These are phyloP conservation scores for Theristicus caerulescens DNA, from an alignment of 2,113 vertebrate genomes.

Conservation along the genomic window DNA sequence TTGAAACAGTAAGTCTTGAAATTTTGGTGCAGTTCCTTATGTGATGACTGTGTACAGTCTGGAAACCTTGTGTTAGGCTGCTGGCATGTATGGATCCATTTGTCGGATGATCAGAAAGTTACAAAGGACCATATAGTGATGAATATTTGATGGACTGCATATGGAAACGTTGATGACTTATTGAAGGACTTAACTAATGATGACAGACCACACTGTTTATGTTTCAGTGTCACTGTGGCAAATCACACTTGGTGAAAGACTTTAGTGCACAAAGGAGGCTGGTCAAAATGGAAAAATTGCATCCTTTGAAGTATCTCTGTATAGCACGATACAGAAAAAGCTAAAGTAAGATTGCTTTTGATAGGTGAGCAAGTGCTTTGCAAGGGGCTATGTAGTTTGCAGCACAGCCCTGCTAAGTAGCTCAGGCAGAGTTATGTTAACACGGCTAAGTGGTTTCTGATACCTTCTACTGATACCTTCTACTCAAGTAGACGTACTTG, in stretches of 20 bases:
- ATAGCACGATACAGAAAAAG: not conserved
- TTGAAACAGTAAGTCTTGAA: conserved; percentile 89
- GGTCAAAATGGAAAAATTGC: not conserved
- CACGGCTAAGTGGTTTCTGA: not conserved
- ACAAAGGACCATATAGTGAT: not conserved
- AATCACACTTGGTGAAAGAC: not conserved
- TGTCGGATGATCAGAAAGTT: not conserved
- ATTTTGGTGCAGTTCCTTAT: not conserved
- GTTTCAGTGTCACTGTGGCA: not conserved
- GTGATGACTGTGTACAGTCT: not conserved
- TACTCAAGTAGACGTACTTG: not conserved
- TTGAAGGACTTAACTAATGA: not conserved
- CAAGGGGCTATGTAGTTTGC: not conserved
- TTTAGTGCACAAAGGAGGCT: not conserved
- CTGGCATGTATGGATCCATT: not conserved
- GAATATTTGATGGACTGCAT: not conserved
- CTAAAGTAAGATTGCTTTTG: not conserved
- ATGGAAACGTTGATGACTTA: not conserved
- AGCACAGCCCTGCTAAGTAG: not conserved
- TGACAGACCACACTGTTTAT: rapidly evolving
- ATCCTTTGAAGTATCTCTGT: not conserved
- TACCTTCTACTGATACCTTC: no score
- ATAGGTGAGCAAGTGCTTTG: not conserved
- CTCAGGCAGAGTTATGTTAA: not conserved
- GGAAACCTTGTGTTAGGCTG: not conserved